Base-by-base conservation (phyloP, 2,888 invertebrate genomes). In the Melikaiella ostensackeni region DNA sequence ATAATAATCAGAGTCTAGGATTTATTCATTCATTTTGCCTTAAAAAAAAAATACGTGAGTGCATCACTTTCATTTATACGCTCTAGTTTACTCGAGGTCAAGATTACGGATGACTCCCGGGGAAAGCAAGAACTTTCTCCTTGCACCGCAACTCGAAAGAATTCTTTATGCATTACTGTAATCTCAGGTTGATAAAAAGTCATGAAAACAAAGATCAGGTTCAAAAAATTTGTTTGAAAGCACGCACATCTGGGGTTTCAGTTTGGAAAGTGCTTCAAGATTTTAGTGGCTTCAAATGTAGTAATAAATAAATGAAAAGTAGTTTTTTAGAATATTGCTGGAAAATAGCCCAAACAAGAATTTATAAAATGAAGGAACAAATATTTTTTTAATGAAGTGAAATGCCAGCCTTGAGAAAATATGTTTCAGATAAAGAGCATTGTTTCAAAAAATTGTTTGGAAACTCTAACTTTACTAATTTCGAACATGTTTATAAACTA, bases 21-120 rank as follows among this genome's bases (percentile, higher is more conserved):
- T 33, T 57, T 57, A 50, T 55, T 24, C 33, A 75, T 33, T 57
- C 46, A 50, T 55, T 24, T 38, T 64, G 6, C 24, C n/a, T 1
- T 64, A 27, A 21, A 42, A 42, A 38, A 13, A 64, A 62, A 33
- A 27, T 30, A 62, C 33, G 9, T 77, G 42, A 74, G n/a, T 75
- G 50, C 21, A 79, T 83, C 79, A 84, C 86, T 87, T 86, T 87
- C 85, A 77, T 84, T 83, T 55, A 35, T 78, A 74, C 77, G 83
- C 70, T 82, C 85, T 70, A 84, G 79, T 84, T 87, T 82, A 81
- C 74, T 64, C 38, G 64, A 77, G 75, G 75, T 83, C 82, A 76
- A 55, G 80, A 82, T 35, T 63, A 75, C 76, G 62, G 64, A 35
- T 75, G 64, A 33, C 6, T 27, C 63, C 76, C 61, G 59, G 76